Conservation (phyloP, 2,797 vertebrate genomes). For the Schizopygopsis pylzovi region DNA sequence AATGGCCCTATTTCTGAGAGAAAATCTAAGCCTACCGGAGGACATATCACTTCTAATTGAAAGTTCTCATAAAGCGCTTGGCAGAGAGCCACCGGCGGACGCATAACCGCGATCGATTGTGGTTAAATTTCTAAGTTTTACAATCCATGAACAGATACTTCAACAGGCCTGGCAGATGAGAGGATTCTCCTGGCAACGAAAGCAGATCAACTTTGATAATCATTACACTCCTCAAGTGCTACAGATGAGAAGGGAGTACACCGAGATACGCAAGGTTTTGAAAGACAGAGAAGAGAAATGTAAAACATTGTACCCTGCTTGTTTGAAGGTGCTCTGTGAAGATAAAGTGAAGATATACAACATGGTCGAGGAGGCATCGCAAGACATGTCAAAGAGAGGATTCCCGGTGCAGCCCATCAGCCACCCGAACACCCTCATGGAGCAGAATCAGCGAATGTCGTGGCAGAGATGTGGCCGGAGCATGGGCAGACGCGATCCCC, state of each 20-base stretch:
- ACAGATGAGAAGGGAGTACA: slow-evolving; percentile 1
- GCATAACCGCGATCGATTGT: slow-evolving; percentile 3
- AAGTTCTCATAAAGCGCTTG: neutral
- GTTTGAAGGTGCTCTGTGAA: slow-evolving; percentile 20
- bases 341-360: neutral
- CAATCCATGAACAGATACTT: slow-evolving; percentile 31
- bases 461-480: neutral
- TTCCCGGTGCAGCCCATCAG: slow-evolving; percentile 3
- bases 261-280: neutral
- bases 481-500: no score
- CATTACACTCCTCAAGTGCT: slow-evolving; percentile 19
- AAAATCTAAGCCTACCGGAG: neutral
- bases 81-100: neutral
- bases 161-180: slow-evolving; percentile 24
- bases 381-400: slow-evolving; percentile 10
- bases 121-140: slow-evolving; percentile 25
- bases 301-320: neutral
- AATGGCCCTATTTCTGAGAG: slow-evolving; percentile 15
- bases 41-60: neutral
- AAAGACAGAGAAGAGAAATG: slow-evolving; percentile 1
- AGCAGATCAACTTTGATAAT: slow-evolving; percentile 30
- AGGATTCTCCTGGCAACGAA: slow-evolving; percentile 33
- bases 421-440: slow-evolving; percentile 8
- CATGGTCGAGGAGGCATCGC: neutral
- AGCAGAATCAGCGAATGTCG: neutral